Evolutionary conservation across 2,888 invertebrate genomes (phyloP).

Genomic region (Ptychoptera contaminata): DNA sequence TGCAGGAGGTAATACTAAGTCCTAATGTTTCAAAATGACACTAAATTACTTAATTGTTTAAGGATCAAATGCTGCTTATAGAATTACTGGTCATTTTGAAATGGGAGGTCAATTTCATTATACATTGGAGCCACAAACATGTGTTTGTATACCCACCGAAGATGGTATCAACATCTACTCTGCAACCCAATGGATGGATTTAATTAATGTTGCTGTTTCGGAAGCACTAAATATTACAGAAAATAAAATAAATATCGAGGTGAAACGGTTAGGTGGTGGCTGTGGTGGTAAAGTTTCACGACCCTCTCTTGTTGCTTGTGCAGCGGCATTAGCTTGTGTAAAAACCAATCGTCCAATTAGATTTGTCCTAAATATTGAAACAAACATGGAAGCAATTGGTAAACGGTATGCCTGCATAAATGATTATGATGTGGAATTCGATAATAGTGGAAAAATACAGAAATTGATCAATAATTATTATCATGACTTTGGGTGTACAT

Average conservation of each 20-base stretch:
- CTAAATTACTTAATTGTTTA: background rate
- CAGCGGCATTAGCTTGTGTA: conserved; percentile 45
- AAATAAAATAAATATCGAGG: conserved; percentile 42
- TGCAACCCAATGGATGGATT: conserved; percentile 42
- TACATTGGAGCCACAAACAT: conserved; percentile 50
- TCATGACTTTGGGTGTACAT: conserved; percentile 33
- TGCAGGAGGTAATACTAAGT: too few species aligned
- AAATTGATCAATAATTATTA: conserved; percentile 37
- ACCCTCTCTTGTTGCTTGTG: conserved; percentile 38
- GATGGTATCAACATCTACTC: conserved; percentile 48
- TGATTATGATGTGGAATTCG: conserved; percentile 44
- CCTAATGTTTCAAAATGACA: too few species aligned
- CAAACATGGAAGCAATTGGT: conserved; percentile 46
- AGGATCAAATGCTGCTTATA: conserved; percentile 11
- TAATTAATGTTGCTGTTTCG: conserved; percentile 38
- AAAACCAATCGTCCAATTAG: conserved; percentile 43
- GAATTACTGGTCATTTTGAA: conserved; percentile 35
- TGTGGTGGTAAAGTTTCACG: conserved; percentile 53
- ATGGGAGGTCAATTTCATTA: conserved; percentile 49
- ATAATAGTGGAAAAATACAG: conserved; percentile 43
- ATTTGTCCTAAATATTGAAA: conserved; percentile 44
- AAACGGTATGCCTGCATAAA: conserved; percentile 32
- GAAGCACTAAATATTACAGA: conserved; percentile 35
- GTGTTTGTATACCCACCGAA: conserved; percentile 44
- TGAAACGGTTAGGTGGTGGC: conserved; percentile 49